A percentile compares a stretch with the other conserved stretches of the same genome.
phyloP scores from a whole-genome alignment of 2,797 vertebrate species.

The Notamacropus eugenii region DNA sequence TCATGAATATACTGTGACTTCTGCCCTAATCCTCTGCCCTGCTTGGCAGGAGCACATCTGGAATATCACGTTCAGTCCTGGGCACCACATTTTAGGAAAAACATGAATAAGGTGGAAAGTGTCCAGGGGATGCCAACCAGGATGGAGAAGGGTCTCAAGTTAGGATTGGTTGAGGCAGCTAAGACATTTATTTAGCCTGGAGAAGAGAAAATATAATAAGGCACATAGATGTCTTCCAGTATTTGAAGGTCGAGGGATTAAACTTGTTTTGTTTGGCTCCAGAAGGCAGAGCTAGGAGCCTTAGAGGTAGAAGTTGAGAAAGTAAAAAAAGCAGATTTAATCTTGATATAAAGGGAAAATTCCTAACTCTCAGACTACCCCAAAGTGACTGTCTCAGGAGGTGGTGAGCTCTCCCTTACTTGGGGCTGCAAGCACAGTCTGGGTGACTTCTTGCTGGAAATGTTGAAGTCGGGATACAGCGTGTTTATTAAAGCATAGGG shows the following conservation, averaged over 20 bases:
- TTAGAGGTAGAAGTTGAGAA: neutral
- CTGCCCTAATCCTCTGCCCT: neutral
- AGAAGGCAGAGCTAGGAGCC: no score
- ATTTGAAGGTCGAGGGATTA: neutral
- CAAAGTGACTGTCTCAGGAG: neutral
- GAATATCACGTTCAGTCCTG: neutral
- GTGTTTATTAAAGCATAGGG: neutral
- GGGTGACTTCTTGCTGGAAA: neutral
- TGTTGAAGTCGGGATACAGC: neutral
- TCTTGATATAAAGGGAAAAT: neutral
- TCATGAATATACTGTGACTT: neutral
- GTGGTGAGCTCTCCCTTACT: neutral
- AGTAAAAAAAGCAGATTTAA: neutral
- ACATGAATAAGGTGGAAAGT: neutral
- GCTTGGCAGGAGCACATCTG: neutral
- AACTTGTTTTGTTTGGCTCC: neutral
- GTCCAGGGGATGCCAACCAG: neutral
- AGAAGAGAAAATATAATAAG: neutral
- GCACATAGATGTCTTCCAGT: neutral
- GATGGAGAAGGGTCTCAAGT: neutral
- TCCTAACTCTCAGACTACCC: neutral
- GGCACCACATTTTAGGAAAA: neutral
- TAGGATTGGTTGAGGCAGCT: neutral
- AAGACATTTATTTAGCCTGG: neutral
- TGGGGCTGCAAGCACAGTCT: neutral